These are phyloP conservation scores for Lophotis ruficrista DNA, from an alignment of 2,113 vertebrate genomes.

Conservation along the genomic window DNA sequence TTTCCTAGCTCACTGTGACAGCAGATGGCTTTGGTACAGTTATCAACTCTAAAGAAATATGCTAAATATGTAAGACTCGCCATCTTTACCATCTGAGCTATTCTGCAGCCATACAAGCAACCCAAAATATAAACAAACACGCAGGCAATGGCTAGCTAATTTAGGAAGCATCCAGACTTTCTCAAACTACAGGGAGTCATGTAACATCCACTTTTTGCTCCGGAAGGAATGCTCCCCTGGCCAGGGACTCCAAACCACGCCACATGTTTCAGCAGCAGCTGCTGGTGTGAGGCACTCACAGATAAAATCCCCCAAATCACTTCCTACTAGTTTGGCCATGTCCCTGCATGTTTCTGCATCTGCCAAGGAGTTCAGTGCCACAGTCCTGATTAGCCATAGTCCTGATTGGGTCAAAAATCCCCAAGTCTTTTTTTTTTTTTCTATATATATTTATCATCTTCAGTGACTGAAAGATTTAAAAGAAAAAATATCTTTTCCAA, in stretches of 20 bases:
- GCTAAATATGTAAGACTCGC: neutral
- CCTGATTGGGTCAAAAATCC: neutral
- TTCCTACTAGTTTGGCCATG: neutral
- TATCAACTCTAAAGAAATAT: neutral
- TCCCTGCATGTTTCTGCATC: neutral
- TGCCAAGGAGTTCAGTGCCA: neutral
- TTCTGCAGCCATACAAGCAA: neutral
- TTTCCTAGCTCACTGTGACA: neutral
- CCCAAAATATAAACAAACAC: neutral
- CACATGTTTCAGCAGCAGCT: conserved; percentile 25
- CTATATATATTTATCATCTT: neutral
- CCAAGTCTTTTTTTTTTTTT: neutral
- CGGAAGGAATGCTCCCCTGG: conserved; percentile 2
- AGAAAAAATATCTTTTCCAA: neutral
- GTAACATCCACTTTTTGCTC: conserved; percentile 15
- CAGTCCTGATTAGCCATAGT: neutral
- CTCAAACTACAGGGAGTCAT: conserved; percentile 40
- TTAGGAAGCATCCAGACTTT: conserved; percentile 38
- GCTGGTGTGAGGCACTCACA: neutral
- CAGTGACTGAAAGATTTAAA: neutral
- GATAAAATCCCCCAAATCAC: neutral
- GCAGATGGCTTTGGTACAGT: neutral
- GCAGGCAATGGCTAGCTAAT: conserved; percentile 12
- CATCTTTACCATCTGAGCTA: neutral
- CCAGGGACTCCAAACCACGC: neutral